Base-by-base conservation (phyloP, 2,888 invertebrate species). In the Ectemnius continuus region DNA sequence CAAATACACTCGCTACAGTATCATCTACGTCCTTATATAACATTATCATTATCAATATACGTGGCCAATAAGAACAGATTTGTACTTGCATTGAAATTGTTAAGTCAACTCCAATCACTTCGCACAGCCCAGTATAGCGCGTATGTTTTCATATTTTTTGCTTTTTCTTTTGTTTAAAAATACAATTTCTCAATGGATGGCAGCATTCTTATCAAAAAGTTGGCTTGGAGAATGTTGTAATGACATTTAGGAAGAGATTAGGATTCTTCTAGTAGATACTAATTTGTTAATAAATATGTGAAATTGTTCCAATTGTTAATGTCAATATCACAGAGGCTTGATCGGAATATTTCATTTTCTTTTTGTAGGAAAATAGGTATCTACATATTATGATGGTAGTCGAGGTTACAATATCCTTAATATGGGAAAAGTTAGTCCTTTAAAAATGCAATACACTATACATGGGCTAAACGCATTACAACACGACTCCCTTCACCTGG, bases 41-140 rank as follows among this genome's bases (percentile, higher is more conserved):
- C 84, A 88, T 87, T 88, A 88, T 86, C 84, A 83, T 88, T 89
- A 88, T 88, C 88, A 88, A 89, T 90, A 90, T 90, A 90, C 87
- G 90, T 89, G 89, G 90, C 90, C 90, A 90, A 91, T 90, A 90
- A 90, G 89, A 90, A 90, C 90, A 90, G 90, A 89, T 91, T 91
- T 91, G 90, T 91, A 91, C 90, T 91, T 90, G 90, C 88, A 90
- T 89, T 91, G 89, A 90, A 91, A 90, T 91, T 89, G 89, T 90
- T 90, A 89, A 90, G 89, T 89, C 88, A 90, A 90, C 90, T 90
- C 89, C 89, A 90, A 90, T 90, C 88, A 90, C 89, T 88, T 90
- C 88, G 89, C 90, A 91, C 90, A 90, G 90, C 90, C 90, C 89
- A 88, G 90, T 89, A 90, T 89, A 90, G 89, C 88, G 88, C 89